phyloP scores from a whole-genome alignment of 2,113 vertebrate species.

The Microcebus ravelobensis region DNA sequence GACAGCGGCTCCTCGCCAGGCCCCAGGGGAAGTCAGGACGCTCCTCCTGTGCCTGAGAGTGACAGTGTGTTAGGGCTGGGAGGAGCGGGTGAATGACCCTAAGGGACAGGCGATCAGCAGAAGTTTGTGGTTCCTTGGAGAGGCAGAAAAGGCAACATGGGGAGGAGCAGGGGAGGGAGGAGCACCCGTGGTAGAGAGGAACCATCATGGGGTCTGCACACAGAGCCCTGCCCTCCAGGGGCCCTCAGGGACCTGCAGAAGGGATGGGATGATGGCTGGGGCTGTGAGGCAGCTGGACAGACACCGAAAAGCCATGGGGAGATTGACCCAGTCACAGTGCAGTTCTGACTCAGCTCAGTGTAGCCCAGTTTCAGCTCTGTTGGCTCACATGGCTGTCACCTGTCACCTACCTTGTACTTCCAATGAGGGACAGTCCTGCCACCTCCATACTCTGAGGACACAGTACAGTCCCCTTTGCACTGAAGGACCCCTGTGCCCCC shows the following conservation, averaged over 20 bases:
- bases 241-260: no score
- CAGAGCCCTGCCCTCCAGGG: no score
- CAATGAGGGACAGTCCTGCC: accelerated
- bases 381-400: no score
- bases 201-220: not conserved
- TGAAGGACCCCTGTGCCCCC: not conserved
- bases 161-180: not conserved
- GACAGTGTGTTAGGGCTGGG: not conserved
- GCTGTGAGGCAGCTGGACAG: no score
- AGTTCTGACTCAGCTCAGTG: no score
- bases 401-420: not conserved
- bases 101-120: no score
- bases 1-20: not conserved
- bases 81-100: no score
- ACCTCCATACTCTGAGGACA: accelerated
- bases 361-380: no score
- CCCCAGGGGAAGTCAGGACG: not conserved
- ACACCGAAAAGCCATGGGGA: no score
- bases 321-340: no score
- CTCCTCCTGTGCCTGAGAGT: not conserved
- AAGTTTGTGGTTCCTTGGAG: no score
- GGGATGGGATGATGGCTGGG: no score
- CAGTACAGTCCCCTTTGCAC: not conserved
- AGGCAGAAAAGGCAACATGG: not conserved
- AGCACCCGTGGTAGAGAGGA: not conserved